A percentile compares a stretch with the other conserved stretches of the same genome.
Conservation (phyloP, 2,888 invertebrate genomes). For the Ectemnius continuus region DNA sequence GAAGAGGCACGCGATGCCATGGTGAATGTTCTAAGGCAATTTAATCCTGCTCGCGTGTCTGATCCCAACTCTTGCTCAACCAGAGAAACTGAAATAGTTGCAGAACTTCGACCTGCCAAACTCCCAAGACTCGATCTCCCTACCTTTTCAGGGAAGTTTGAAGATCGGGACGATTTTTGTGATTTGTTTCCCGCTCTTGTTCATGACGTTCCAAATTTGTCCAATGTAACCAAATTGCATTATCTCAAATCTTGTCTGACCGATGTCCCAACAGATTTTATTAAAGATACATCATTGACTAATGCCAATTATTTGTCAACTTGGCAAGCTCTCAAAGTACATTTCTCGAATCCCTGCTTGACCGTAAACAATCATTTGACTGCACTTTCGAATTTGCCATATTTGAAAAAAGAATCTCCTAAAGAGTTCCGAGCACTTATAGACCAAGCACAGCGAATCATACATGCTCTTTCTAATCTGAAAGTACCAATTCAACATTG, state of each 20-base stretch:
- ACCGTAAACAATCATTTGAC: slow-evolving; percentile 16
- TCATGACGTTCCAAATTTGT: not conserved
- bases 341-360: slow-evolving; percentile 16
- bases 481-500: slow-evolving; percentile 24
- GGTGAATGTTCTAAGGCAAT: too few species aligned
- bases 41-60: too few species aligned
- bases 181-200: not conserved
- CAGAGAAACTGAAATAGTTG: too few species aligned
- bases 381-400: slow-evolving; percentile 14
- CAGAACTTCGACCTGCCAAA: too few species aligned
- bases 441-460: slow-evolving; percentile 22
- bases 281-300: not conserved
- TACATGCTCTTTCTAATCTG: slow-evolving; percentile 21
- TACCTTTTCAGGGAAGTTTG: too few species aligned
- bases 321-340: too few species aligned
- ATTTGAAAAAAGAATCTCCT: slow-evolving; percentile 19
- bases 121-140: too few species aligned
- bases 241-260: too few species aligned
- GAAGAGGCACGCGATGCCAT: not conserved
- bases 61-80: too few species aligned
- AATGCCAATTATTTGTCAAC: too few species aligned
- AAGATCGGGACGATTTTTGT: not conserved
- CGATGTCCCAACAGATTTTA: not conserved
- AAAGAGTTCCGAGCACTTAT: slow-evolving; percentile 17
- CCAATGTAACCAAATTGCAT: too few species aligned